phyloP scores from a whole-genome alignment of 2,113 vertebrate species.

The Calyptomena viridis region DNA sequence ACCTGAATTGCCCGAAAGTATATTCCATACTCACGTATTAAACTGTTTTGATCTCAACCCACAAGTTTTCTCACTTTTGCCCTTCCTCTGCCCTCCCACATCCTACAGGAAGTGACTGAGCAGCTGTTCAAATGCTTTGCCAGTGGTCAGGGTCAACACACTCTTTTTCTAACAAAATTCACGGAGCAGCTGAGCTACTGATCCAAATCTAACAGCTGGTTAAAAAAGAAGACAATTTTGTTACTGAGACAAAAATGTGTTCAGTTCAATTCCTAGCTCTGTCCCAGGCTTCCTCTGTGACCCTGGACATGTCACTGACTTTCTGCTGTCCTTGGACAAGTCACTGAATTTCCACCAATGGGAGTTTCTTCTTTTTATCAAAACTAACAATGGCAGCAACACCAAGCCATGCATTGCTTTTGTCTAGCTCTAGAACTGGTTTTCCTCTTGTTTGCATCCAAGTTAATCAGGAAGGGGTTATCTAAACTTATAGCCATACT shows the following conservation, averaged over 20 bases:
- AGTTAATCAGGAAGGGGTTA: not conserved
- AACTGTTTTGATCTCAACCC: not conserved
- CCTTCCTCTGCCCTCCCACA: not conserved
- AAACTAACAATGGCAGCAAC: not conserved
- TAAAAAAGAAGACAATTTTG: not conserved
- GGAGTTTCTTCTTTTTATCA: not conserved
- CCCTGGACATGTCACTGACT: not conserved
- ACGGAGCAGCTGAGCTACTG: not conserved
- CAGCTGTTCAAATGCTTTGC: fast-evolving
- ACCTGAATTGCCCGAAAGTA: not conserved
- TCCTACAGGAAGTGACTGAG: not conserved
- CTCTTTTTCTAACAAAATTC: not conserved
- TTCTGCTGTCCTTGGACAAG: not conserved
- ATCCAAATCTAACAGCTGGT: not conserved
- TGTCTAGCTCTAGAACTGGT: not conserved
- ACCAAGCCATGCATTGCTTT: not conserved
- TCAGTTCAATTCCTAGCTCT: not conserved
- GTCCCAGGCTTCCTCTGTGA: not conserved
- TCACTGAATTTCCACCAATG: not conserved
- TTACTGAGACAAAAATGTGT: not conserved
- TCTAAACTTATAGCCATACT: not conserved
- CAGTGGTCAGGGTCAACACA: not conserved
- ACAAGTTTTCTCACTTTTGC: not conserved
- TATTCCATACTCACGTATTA: not conserved
- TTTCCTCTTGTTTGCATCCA: not conserved